Evolutionary conservation across 1,140 invertebrate species (phyloP).

Genomic region (Dreissena polymorpha): DNA sequence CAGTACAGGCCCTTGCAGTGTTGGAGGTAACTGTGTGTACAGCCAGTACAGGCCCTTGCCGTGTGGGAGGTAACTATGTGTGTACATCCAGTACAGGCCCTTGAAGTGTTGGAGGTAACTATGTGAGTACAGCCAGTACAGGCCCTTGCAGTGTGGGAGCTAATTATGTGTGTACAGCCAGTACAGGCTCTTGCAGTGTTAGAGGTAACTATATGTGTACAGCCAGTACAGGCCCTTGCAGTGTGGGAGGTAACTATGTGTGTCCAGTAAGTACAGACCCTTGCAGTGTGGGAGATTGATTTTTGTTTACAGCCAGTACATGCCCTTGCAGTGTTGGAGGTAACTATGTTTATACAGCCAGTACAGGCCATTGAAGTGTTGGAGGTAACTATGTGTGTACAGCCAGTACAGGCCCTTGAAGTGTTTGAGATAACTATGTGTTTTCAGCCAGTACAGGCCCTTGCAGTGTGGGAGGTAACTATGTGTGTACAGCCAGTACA

Average conservation of each 20-base stretch:
- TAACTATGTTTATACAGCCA: conserved; percentile 50
- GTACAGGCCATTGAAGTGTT: conserved; percentile 67
- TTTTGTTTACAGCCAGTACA: conserved; percentile 50
- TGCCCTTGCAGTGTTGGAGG: conserved; percentile 73
- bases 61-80: conserved; percentile 74
- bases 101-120: conserved; percentile 75
- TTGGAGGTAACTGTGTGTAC: conserved; percentile 72
- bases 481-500: conserved; percentile 49
- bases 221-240: conserved; percentile 58
- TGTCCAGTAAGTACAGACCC: conserved; percentile 43
- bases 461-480: conserved; percentile 76
- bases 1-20: conserved; percentile 61
- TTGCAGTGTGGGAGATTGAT: conserved; percentile 76
- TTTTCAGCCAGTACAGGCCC: conserved; percentile 44
- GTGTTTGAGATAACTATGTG: conserved; percentile 73
- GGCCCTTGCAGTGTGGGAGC: conserved; percentile 73
- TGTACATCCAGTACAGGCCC: conserved; percentile 45
- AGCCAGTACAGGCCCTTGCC: conserved; percentile 58
- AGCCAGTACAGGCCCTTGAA: conserved; percentile 57
- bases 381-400: conserved; percentile 69
- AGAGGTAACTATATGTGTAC: conserved; percentile 68
- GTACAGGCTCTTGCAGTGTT: conserved; percentile 68
- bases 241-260: conserved; percentile 74
- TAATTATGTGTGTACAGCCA: conserved; percentile 51
- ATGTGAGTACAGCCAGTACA: conserved; percentile 48